phyloP scores from a whole-genome alignment of 2,113 vertebrate species.

The Ranitomeya variabilis region DNA sequence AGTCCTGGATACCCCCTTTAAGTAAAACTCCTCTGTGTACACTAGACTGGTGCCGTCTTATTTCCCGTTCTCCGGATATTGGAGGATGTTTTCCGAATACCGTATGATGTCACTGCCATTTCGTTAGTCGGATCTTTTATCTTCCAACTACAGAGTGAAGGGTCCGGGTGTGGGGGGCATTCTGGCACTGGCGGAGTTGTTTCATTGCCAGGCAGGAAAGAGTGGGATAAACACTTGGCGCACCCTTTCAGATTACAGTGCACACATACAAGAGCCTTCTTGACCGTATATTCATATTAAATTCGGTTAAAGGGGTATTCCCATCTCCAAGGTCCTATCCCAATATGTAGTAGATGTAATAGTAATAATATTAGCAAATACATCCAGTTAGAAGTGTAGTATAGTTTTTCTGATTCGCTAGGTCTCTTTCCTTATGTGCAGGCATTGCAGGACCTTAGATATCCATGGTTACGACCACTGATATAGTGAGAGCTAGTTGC shows the following conservation, averaged over 20 bases:
- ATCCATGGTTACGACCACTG: no score
- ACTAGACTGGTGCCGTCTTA: conserved; percentile 9
- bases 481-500: no score
- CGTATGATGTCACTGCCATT: background rate
- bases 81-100: conserved; percentile 28
- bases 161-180: background rate
- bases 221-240: background rate
- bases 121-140: background rate
- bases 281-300: background rate
- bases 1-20: no score
- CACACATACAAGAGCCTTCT: background rate
- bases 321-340: no score
- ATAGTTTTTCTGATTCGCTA: no score
- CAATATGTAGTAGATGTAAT: no score
- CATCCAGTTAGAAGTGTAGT: no score
- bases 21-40: no score
- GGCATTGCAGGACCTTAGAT: no score
- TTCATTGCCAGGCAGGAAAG: conserved; percentile 11
- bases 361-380: no score
- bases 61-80: conserved; percentile 31
- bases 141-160: background rate
- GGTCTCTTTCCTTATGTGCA: no score
- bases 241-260: background rate
- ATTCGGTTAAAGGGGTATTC: background rate
- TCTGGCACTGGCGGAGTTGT: background rate